Evolutionary conservation across 2,888 invertebrate species (phyloP).

Genomic region (Drosophila niveifrons): DNA sequence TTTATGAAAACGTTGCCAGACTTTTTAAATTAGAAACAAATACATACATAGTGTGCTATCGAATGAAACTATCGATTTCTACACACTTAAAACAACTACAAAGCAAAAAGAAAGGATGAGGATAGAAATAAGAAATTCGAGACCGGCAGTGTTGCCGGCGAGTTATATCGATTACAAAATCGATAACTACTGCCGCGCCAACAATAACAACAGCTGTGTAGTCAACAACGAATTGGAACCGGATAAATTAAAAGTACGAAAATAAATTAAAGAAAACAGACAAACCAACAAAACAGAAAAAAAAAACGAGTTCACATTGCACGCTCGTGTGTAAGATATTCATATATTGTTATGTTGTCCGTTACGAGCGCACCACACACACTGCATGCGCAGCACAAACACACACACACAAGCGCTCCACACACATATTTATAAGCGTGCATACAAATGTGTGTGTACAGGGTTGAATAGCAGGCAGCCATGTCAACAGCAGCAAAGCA

Average conservation of each 20-base stretch:
- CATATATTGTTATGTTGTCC: conserved; percentile 5
- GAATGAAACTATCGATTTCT: not conserved
- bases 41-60: not conserved
- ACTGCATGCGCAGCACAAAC: conserved; percentile 34
- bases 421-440: conserved; percentile 1
- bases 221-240: not conserved
- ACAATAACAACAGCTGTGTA: conserved; percentile 9
- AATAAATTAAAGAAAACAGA: not conserved
- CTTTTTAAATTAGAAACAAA: not conserved
- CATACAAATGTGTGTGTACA: conserved; percentile 24
- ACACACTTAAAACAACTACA: not conserved
- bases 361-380: conserved; percentile 8
- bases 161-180: not conserved
- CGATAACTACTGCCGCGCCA: conserved; percentile 1
- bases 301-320: conserved; percentile 8
- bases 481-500: conserved; percentile 35
- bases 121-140: not conserved
- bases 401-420: not conserved
- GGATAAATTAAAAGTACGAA: conserved; percentile 1
- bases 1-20: not conserved
- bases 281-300: not conserved
- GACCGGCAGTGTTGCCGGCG: not conserved
- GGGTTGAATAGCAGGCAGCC: conserved; percentile 41
- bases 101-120: not conserved
- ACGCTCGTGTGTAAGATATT: conserved; percentile 5